A percentile compares a stretch with the other conserved stretches of the same genome.
Conservation (phyloP, 35 echinoderm and acorn worm genomes). For the Patiria miniata region DNA sequence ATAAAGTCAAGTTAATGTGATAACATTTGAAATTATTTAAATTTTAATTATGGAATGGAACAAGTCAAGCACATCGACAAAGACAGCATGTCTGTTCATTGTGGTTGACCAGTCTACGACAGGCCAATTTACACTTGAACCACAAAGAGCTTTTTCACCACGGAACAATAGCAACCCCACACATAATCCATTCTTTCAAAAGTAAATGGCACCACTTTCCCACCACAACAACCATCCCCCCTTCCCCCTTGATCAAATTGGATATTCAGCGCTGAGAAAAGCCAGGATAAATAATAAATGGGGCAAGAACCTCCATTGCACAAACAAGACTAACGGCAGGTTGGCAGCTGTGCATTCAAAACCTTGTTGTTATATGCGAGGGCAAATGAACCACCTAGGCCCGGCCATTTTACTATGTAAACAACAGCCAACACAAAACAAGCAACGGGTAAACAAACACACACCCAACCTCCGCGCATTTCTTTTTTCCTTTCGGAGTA, state of each 20-base stretch:
- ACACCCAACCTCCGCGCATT: conserved; percentile 18
- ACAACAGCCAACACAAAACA: conserved; percentile 50
- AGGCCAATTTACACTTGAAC: too few species aligned
- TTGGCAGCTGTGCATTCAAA: conserved; percentile 45
- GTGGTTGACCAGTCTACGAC: too few species aligned
- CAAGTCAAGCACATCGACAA: too few species aligned
- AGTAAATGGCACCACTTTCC: too few species aligned
- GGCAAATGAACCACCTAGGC: conserved; percentile 28
- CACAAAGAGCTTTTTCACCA: too few species aligned
- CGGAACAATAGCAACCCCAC: too few species aligned
- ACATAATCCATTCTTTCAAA: too few species aligned
- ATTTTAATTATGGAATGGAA: too few species aligned
- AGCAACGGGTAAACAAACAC: conserved; percentile 45
- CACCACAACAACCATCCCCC: background rate
- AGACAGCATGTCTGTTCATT: too few species aligned
- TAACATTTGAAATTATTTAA: too few species aligned
- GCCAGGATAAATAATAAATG: conserved; percentile 48
- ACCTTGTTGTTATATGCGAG: conserved; percentile 48
- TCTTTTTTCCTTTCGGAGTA: background rate
- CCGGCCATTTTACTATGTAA: conserved; percentile 51
- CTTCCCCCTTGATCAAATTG: conserved; percentile 26
- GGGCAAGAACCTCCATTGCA: conserved; percentile 50
- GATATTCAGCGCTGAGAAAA: conserved; percentile 35
- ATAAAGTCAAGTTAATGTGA: too few species aligned
- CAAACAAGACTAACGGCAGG: conserved; percentile 52